Evolutionary conservation across 1,140 invertebrate genomes (phyloP).

Genomic region (Drosophila asahinai): DNA sequence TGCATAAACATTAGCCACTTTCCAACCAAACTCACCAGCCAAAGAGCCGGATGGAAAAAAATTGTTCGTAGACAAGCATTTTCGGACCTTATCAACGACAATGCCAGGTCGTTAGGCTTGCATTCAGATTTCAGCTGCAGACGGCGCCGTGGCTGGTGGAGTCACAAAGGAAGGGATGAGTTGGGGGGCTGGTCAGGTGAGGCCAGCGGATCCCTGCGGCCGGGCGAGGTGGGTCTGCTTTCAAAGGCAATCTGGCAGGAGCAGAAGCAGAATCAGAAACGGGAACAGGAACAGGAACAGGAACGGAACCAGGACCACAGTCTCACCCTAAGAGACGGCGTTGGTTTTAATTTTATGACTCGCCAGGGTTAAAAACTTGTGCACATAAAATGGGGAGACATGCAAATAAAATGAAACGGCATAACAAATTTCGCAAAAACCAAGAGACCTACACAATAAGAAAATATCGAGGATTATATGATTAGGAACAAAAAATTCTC

Average conservation of each 20-base stretch:
- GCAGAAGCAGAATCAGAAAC: slow-evolving; percentile 12
- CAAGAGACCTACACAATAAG: slow-evolving; percentile 1
- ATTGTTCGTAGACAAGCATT: slow-evolving; percentile 53
- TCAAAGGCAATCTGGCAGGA: slow-evolving; percentile 44
- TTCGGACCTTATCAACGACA: slow-evolving; percentile 77
- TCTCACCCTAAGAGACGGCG: slow-evolving; percentile 63
- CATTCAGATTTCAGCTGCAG: slow-evolving; percentile 74
- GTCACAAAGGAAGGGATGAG: background rate
- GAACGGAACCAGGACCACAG: slow-evolving; percentile 37
- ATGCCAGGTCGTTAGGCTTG: slow-evolving; percentile 81
- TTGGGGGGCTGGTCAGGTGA: slow-evolving; percentile 32
- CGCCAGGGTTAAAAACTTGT: slow-evolving; percentile 74
- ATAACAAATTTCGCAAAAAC: slow-evolving; percentile 50
- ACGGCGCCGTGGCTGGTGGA: slow-evolving; percentile 19
- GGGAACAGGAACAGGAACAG: slow-evolving; percentile 3
- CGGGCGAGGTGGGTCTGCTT: slow-evolving; percentile 47
- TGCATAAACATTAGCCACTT: slow-evolving; percentile 69
- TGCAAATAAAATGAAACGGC: slow-evolving; percentile 57
- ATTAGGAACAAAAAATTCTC: background rate
- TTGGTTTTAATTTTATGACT: slow-evolving; percentile 79
- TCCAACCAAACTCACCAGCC: slow-evolving; percentile 20
- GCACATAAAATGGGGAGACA: slow-evolving; percentile 53
- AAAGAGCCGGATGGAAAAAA: slow-evolving; percentile 25
- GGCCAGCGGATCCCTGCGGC: slow-evolving; percentile 32
- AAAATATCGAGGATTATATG: background rate